A percentile compares a stretch with the other conserved stretches of the same genome.
Conservation (phyloP, 2,888 invertebrate genomes). For the Cheilosia urbana region DNA sequence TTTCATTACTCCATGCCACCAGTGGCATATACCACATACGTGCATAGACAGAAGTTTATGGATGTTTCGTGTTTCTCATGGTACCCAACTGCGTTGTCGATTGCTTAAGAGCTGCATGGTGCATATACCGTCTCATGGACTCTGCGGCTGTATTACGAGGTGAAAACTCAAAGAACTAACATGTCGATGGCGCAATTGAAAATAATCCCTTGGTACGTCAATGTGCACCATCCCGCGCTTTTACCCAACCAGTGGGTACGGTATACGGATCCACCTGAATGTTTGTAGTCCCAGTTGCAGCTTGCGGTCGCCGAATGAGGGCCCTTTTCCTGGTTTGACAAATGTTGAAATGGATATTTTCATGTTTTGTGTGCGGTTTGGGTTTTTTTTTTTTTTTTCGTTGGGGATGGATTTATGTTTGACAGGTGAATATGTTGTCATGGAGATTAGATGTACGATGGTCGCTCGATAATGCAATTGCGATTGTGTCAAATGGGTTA, state of each 20-base stretch:
- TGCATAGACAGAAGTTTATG: constrained; percentile 3
- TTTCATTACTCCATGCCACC: constrained; percentile 69
- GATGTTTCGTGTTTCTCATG: constrained; percentile 29
- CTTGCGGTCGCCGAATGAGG: constrained; percentile 16
- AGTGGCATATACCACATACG: constrained; percentile 39
- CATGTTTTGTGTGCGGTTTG: constrained; percentile 57
- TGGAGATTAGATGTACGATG: constrained; percentile 55
- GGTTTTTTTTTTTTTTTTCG: constrained; percentile 5
- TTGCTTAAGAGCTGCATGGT: constrained; percentile 37
- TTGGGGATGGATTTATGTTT: constrained; percentile 57
- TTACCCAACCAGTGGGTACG: background rate
- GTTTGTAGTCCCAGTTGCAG: background rate
- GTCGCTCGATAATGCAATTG: background rate
- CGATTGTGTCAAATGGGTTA: constrained; percentile 21
- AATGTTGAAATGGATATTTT: constrained; percentile 56
- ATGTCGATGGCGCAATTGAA: constrained; percentile 63
- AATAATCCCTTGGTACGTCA: constrained; percentile 57
- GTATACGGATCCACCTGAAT: background rate
- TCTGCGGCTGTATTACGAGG: background rate
- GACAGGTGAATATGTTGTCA: constrained; percentile 71
- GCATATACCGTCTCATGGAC: constrained; percentile 1
- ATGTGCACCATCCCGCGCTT: background rate
- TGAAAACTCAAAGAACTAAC: background rate
- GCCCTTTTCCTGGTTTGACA: constrained; percentile 54
- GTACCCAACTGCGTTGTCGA: background rate